phyloP scores from a whole-genome alignment of 2,797 vertebrate species.

The Dallia pectoralis region DNA sequence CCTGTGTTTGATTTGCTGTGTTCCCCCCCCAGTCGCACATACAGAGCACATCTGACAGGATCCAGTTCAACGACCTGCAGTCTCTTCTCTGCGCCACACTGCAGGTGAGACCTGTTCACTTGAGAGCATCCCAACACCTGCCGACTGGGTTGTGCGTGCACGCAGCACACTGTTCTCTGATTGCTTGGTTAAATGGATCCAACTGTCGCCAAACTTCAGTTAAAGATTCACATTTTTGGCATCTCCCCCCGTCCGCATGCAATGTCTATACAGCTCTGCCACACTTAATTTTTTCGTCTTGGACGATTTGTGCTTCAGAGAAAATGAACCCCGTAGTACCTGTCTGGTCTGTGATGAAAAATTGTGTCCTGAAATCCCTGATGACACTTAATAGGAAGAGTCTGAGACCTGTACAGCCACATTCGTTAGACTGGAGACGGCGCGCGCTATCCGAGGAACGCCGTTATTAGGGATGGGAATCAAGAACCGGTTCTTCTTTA shows the following conservation, averaged over 20 bases:
- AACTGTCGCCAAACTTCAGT: too few relatives aligned
- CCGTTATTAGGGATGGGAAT: too few relatives aligned
- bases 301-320: too few relatives aligned
- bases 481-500: too few relatives aligned
- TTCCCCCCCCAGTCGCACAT: constrained; percentile 86
- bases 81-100: constrained; percentile 97
- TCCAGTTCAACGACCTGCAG: constrained; percentile 98
- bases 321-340: not conserved
- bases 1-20: not conserved
- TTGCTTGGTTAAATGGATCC: too few relatives aligned
- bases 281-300: too few relatives aligned
- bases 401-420: constrained; percentile 4
- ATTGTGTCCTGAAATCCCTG: constrained; percentile 5
- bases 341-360: constrained; percentile 8
- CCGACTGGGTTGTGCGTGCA: not conserved
- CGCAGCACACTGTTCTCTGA: too few relatives aligned
- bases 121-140: not conserved
- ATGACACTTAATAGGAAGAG: constrained; percentile 10
- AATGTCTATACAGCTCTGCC: too few relatives aligned
- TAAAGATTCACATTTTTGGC: too few relatives aligned
- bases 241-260: too few relatives aligned
- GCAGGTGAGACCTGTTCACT: constrained; percentile 75
- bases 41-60: constrained; percentile 96
- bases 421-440: not conserved
- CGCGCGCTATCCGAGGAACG: not conserved